These are phyloP conservation scores for Himantopus leucocephalus DNA, from an alignment of 2,113 vertebrate species.

Conservation along the genomic window DNA sequence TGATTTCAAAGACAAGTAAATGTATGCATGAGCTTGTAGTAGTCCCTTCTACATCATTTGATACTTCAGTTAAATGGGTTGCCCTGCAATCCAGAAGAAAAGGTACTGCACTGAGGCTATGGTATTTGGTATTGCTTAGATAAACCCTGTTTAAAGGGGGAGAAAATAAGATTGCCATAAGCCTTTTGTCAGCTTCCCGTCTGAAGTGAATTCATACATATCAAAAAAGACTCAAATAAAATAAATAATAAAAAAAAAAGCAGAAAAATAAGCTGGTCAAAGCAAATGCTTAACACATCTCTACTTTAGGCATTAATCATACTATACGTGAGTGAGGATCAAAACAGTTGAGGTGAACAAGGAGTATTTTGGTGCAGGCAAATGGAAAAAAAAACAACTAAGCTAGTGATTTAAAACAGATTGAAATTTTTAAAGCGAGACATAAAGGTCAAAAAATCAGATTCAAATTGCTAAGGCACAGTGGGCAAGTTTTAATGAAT, in stretches of 20 bases:
- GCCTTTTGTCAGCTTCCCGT: conserved; percentile 44
- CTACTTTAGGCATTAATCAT: conserved; percentile 48
- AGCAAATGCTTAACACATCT: conserved; percentile 40
- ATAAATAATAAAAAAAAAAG: not conserved
- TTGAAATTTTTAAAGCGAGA: conserved; percentile 46
- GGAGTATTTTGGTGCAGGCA: conserved; percentile 14
- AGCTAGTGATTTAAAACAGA: conserved; percentile 52
- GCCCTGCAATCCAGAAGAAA: conserved; percentile 3
- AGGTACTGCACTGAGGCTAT: not conserved
- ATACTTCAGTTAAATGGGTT: conserved; percentile 37
- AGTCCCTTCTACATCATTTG: conserved; percentile 40
- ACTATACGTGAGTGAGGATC: not conserved
- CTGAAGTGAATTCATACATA: conserved; percentile 28
- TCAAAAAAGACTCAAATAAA: conserved; percentile 41
- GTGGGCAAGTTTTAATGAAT: conserved; percentile 58
- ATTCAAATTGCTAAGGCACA: conserved; percentile 30
- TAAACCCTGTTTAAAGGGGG: conserved; percentile 38
- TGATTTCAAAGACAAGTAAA: conserved; percentile 17
- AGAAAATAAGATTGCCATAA: conserved; percentile 55
- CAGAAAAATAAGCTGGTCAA: conserved; percentile 49
- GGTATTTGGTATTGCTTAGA: conserved; percentile 47
- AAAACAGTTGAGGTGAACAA: conserved; percentile 13
- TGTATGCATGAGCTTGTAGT: conserved; percentile 9
- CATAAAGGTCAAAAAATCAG: conserved; percentile 57
- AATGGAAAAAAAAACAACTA: not conserved